A percentile compares a stretch with the other conserved stretches of the same genome.
Evolutionary conservation across 1,140 invertebrate species (phyloP).

Genomic region (Drosophila nikananu): DNA sequence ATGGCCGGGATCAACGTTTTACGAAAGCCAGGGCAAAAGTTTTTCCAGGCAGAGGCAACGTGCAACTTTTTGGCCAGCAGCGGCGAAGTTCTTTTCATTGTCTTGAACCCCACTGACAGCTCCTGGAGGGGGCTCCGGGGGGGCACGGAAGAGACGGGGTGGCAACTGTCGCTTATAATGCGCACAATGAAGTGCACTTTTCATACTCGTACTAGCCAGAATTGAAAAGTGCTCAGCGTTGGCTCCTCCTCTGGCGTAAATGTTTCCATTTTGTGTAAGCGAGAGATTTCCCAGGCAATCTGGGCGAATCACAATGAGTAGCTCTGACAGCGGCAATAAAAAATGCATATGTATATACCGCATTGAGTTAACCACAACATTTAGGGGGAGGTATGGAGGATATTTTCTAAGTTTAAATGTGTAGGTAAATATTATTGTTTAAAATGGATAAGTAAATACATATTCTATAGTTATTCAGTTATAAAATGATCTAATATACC

Average conservation of each 20-base stretch:
- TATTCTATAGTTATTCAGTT: background rate
- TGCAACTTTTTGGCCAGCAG: constrained; percentile 60
- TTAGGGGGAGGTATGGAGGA: constrained; percentile 11
- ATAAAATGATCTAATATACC: background rate
- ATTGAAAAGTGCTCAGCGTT: constrained; percentile 78
- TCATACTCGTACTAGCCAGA: constrained; percentile 64
- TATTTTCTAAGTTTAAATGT: constrained; percentile 27
- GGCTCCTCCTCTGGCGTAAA: constrained; percentile 43
- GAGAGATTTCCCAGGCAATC: constrained; percentile 37
- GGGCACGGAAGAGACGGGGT: background rate
- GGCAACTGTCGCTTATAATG: constrained; percentile 77
- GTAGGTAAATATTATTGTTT: background rate
- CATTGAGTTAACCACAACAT: too few relatives aligned
- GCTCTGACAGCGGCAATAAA: constrained; percentile 41
- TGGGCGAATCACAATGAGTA: constrained; percentile 27
- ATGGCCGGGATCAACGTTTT: constrained; percentile 77
- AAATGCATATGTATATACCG: constrained; percentile 44
- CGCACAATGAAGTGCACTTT: constrained; percentile 83
- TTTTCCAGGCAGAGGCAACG: constrained; percentile 55
- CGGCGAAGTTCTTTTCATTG: constrained; percentile 73
- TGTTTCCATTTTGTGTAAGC: constrained; percentile 41
- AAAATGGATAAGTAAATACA: background rate
- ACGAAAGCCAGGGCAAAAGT: constrained; percentile 63
- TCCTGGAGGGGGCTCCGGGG: constrained; percentile 7
- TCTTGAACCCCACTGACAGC: constrained; percentile 67